Evolutionary conservation across 2,888 invertebrate genomes (phyloP).

Genomic region (Neocrepidodera transversa): DNA sequence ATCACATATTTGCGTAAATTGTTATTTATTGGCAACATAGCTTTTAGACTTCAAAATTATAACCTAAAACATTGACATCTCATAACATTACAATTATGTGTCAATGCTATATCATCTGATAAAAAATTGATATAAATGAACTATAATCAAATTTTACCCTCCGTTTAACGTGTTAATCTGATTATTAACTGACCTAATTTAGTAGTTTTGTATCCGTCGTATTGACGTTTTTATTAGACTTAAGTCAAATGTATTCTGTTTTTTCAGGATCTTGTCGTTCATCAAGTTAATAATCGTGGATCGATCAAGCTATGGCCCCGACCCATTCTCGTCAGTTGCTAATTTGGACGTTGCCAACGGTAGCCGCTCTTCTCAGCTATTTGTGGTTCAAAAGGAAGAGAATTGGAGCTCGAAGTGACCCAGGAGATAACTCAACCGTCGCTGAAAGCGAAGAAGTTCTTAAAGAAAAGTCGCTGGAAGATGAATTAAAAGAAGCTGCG

Average conservation of each 20-base stretch:
- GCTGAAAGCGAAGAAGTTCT: slow-evolving; percentile 26
- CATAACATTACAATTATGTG: no score
- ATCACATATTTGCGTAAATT: no score
- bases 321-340: slow-evolving; percentile 73
- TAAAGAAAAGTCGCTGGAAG: slow-evolving; percentile 52
- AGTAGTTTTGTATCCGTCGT: no score
- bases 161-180: no score
- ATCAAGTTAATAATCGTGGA: slow-evolving; percentile 74
- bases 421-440: slow-evolving; percentile 65
- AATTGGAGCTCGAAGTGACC: slow-evolving; percentile 76
- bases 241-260: slow-evolving; percentile 20
- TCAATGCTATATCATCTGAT: no score
- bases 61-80: no score
- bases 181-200: no score
- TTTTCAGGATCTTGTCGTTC: slow-evolving; percentile 60
- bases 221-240: slow-evolving; percentile 1
- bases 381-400: slow-evolving; percentile 85
- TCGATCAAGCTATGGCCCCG: slow-evolving; percentile 74
- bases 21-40: no score
- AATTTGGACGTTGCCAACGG: slow-evolving; percentile 80
- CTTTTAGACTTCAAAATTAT: no score
- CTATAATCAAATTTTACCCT: no score
- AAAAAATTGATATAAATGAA: no score
- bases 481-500: slow-evolving; percentile 61
- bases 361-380: slow-evolving; percentile 80